Conservation (phyloP, 1,140 invertebrate species). For the Bombyx mandarina region DNA sequence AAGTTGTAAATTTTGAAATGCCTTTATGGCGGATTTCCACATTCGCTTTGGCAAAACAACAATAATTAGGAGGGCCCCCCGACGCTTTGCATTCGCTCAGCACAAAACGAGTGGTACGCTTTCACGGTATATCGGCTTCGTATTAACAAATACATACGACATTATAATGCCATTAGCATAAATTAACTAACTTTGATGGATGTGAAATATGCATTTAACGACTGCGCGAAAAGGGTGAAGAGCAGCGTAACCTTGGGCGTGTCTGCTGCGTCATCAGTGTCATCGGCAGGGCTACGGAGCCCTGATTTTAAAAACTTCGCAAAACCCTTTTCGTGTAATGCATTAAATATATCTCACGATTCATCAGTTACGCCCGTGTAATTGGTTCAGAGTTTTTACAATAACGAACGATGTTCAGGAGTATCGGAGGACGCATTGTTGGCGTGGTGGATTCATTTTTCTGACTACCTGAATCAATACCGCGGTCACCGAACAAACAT, state of each 20-base stretch:
- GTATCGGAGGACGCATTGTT: slow-evolving; percentile 30
- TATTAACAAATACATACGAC: neutral
- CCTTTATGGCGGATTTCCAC: slow-evolving; percentile 64
- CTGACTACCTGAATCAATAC: slow-evolving; percentile 55
- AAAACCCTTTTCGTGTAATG: slow-evolving; percentile 36
- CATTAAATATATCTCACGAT: slow-evolving; percentile 38
- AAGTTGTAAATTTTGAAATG: slow-evolving; percentile 70
- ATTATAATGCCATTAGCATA: slow-evolving; percentile 21
- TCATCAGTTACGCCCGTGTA: slow-evolving; percentile 29
- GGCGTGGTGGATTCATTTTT: slow-evolving; percentile 53
- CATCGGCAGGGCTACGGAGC: slow-evolving; percentile 15
- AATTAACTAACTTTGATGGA: slow-evolving; percentile 28
- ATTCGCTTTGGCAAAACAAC: slow-evolving; percentile 46
- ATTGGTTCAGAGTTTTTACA: slow-evolving; percentile 30
- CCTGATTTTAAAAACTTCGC: slow-evolving; percentile 44
- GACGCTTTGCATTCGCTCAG: slow-evolving; percentile 39
- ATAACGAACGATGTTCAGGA: slow-evolving; percentile 33
- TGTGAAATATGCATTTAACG: slow-evolving; percentile 58
- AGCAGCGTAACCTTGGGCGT: slow-evolving; percentile 34
- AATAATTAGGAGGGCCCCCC: slow-evolving; percentile 47
- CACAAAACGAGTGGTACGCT: slow-evolving; percentile 26
- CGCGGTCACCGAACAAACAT: slow-evolving; percentile 56
- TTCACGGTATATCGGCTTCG: slow-evolving; percentile 20
- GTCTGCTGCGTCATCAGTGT: slow-evolving; percentile 31
- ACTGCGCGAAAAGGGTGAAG: slow-evolving; percentile 32